Percentiles rank a stretch among this genome's conserved stretches.
These are phyloP conservation scores for Polylopha cassiicola DNA, from an alignment of 2,888 invertebrate genomes.

Conservation along the genomic window DNA sequence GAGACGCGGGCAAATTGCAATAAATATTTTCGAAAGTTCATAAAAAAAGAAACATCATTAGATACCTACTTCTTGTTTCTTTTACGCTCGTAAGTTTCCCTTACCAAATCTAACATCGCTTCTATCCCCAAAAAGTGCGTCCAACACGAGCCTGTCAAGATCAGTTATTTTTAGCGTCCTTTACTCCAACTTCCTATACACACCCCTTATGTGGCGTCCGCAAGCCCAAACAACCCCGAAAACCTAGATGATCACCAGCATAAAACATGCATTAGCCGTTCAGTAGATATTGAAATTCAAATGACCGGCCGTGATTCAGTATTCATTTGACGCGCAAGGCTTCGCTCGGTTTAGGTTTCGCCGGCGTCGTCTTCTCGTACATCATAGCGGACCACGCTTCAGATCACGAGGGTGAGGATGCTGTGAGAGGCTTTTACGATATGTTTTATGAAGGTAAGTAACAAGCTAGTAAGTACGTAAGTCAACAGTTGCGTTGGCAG, in stretches of 20 bases:
- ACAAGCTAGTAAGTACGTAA: too few relatives aligned
- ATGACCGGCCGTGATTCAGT: slow-evolving; percentile 72
- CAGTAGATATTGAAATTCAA: slow-evolving; percentile 75
- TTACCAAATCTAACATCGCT: too few relatives aligned
- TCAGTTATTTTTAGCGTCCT: too few relatives aligned
- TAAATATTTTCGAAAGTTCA: slow-evolving; percentile 25
- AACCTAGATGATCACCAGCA: slow-evolving; percentile 21
- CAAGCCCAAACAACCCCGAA: slow-evolving; percentile 3
- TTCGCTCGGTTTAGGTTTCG: slow-evolving; percentile 74
- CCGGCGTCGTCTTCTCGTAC: slow-evolving; percentile 75
- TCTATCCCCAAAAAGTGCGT: too few relatives aligned
- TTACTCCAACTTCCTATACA: too few relatives aligned
- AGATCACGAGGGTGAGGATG: slow-evolving; percentile 36
- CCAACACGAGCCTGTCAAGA: too few relatives aligned
- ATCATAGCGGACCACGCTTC: slow-evolving; percentile 70
- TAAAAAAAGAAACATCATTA: too few relatives aligned
- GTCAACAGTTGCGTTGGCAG: too few relatives aligned
- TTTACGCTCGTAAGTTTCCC: too few relatives aligned
- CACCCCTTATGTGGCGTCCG: slow-evolving; percentile 9
- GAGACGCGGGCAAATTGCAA: too few relatives aligned
- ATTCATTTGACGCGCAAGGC: slow-evolving; percentile 77
- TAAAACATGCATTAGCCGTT: slow-evolving; percentile 43
- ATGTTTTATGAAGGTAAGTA: too few relatives aligned
- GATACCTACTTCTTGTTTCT: too few relatives aligned
- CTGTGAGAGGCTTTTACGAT: slow-evolving; percentile 29